These are phyloP conservation scores for Acromyrmex heyeri DNA, from an alignment of 1,140 invertebrate genomes.

Conservation along the genomic window DNA sequence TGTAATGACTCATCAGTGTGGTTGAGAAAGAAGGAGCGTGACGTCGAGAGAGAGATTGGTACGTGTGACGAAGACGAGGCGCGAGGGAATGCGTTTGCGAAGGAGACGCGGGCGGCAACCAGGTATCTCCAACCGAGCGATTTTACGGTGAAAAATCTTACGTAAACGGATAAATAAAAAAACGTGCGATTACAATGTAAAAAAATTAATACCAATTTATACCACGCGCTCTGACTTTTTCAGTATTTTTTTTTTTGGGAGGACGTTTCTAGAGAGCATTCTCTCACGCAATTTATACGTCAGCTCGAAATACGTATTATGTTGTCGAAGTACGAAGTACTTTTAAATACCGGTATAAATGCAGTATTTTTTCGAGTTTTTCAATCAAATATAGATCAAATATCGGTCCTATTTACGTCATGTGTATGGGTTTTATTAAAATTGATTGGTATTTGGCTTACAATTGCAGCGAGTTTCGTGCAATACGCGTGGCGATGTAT, in stretches of 20 bases:
- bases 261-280: too few relatives aligned
- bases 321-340: not conserved
- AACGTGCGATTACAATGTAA: not conserved
- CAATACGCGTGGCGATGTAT: not conserved
- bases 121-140: constrained; percentile 29
- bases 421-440: not conserved
- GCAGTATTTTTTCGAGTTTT: not conserved
- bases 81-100: constrained; percentile 20
- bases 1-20: constrained; percentile 45
- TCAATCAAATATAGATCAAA: not conserved
- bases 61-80: constrained; percentile 24
- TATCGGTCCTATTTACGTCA: not conserved
- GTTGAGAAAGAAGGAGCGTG: not conserved
- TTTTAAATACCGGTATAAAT: not conserved
- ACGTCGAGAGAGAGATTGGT: not conserved
- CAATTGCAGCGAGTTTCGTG: not conserved
- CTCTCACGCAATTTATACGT: too few relatives aligned
- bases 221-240: not conserved
- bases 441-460: not conserved
- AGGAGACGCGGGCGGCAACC: not conserved
- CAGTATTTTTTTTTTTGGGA: too few relatives aligned
- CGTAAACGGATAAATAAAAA: not conserved
- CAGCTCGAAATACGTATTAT: not conserved
- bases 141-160: not conserved
- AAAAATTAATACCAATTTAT: not conserved